Conservation (phyloP, 2,888 invertebrate genomes). For the Druceiella hillmani region DNA sequence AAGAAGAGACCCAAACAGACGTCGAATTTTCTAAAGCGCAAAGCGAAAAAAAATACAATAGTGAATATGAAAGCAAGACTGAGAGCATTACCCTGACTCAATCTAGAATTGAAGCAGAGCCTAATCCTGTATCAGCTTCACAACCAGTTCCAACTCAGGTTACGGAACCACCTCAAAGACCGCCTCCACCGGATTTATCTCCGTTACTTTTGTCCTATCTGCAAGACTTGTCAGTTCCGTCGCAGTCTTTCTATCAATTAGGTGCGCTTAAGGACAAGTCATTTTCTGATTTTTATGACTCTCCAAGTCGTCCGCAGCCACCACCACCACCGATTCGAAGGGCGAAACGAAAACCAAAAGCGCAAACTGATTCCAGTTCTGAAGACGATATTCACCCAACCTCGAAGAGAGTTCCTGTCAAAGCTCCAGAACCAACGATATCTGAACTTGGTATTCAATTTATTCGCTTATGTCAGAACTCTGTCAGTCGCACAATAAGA, state of each 20-base stretch:
- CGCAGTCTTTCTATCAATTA: constrained; percentile 42
- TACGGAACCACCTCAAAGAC: constrained; percentile 37
- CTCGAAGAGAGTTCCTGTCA: constrained; percentile 35
- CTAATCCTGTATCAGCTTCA: no score
- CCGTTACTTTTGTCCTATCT: constrained; percentile 49
- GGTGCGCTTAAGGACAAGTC: constrained; percentile 37
- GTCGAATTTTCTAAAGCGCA: constrained; percentile 22
- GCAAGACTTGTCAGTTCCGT: constrained; percentile 49
- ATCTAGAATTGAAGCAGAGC: no score
- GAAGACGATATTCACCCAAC: constrained; percentile 46
- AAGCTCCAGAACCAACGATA: constrained; percentile 59
- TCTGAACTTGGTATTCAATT: constrained; percentile 67
- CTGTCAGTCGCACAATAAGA: constrained; percentile 59
- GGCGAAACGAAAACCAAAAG: constrained; percentile 39
- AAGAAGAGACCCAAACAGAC: constrained; percentile 44
- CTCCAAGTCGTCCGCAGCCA: constrained; percentile 32
- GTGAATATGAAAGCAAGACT: no score
- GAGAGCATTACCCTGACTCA: no score
- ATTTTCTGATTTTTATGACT: constrained; percentile 36
- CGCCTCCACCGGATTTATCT: constrained; percentile 45
- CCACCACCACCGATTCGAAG: constrained; percentile 46
- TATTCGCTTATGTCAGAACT: constrained; percentile 61
- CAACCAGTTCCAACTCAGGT: constrained; percentile 26
- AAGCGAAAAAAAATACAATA: no score
- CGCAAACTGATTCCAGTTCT: constrained; percentile 47